phyloP scores from a whole-genome alignment of 2,113 vertebrate genomes.

The Dipodomys spectabilis region DNA sequence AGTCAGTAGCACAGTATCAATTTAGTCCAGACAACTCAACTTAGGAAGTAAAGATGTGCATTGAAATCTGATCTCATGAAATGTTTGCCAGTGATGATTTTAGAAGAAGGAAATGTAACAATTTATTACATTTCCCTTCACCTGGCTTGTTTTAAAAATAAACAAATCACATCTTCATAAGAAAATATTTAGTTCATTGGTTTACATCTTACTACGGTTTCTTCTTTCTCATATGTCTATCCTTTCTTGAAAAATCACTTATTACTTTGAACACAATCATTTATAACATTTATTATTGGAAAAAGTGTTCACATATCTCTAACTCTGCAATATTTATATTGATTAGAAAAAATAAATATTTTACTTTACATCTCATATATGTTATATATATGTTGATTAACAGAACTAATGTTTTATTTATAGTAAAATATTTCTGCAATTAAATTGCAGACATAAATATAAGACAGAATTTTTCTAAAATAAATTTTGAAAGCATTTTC shows the following conservation, averaged over 20 bases:
- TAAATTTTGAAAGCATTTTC: background rate
- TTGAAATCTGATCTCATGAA: background rate
- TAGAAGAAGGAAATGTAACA: background rate
- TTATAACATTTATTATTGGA: slow-evolving; percentile 10
- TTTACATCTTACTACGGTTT: background rate
- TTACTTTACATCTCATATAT: background rate
- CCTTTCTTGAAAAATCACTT: slow-evolving; percentile 20
- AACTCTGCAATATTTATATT: background rate
- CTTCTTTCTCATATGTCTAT: background rate
- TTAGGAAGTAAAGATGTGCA: background rate
- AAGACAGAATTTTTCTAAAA: background rate
- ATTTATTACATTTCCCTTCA: background rate
- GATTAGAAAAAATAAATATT: slow-evolving; percentile 7
- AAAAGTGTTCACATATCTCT: background rate
- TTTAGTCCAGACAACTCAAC: background rate
- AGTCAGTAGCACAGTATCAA: background rate
- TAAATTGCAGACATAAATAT: background rate
- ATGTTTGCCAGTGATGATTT: background rate
- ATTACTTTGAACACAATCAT: background rate
- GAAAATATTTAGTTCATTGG: slow-evolving; percentile 22
- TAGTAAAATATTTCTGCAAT: background rate
- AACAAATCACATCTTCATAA: background rate
- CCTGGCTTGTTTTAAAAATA: slow-evolving; percentile 19
- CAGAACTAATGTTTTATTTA: background rate
- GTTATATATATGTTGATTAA: background rate